phyloP scores from a whole-genome alignment of 2,113 vertebrate genomes.

The Chamaea fasciata region DNA sequence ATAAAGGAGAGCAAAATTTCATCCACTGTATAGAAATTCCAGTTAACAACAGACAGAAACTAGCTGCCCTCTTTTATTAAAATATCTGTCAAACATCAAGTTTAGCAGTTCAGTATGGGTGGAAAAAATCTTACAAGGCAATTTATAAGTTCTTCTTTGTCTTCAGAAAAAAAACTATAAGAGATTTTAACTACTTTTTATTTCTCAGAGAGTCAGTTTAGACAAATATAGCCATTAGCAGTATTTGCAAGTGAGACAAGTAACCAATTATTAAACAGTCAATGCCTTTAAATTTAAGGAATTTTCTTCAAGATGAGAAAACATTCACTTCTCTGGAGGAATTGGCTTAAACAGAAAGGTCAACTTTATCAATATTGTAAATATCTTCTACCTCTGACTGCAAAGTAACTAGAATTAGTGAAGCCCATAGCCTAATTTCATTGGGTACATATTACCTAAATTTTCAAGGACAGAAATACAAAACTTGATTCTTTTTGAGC shows the following conservation, averaged over 20 bases:
- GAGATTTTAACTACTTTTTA: neutral
- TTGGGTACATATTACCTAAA: neutral
- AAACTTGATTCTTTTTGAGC: neutral
- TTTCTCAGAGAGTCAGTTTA: neutral
- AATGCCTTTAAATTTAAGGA: neutral
- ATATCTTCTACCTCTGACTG: neutral
- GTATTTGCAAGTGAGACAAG: constrained; percentile 3
- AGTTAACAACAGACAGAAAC: neutral
- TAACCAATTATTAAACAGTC: constrained; percentile 5
- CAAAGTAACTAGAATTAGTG: neutral
- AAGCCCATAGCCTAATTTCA: neutral
- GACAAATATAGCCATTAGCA: neutral
- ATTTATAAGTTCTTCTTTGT: neutral
- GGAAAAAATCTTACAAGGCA: neutral
- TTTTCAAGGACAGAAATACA: neutral
- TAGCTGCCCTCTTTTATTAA: neutral
- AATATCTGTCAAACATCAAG: neutral
- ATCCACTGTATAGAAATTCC: neutral
- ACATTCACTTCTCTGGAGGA: neutral
- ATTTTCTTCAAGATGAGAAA: neutral
- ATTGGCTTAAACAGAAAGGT: neutral
- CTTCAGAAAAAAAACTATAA: neutral
- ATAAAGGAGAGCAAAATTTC: neutral
- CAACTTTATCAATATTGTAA: neutral
- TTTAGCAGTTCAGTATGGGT: neutral